Evolutionary conservation across 2,113 vertebrate species (phyloP).

Genomic region (Antidorcas marsupialis): DNA sequence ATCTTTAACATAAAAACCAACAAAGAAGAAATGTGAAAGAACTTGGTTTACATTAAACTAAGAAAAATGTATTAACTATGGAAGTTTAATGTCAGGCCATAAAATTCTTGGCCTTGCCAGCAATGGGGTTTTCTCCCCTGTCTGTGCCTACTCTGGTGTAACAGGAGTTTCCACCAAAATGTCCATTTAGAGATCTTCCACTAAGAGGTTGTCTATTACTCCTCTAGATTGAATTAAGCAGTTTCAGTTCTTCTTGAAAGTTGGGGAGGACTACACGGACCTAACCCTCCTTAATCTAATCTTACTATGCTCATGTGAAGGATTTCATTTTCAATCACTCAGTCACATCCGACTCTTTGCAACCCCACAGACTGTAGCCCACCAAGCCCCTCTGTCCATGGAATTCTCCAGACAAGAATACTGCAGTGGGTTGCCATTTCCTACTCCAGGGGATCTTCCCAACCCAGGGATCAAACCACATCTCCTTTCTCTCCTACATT

Average conservation of each 20-base stretch:
- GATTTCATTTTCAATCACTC: not conserved
- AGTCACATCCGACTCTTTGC: not conserved
- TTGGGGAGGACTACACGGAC: not conserved
- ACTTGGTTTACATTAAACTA: not conserved
- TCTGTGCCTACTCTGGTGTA: not conserved
- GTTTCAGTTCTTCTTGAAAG: not conserved
- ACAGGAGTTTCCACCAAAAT: not conserved
- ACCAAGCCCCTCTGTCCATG: not conserved
- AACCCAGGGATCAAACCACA: not conserved
- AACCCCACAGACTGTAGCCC: not conserved
- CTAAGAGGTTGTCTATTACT: not conserved
- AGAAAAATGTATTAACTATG: not conserved
- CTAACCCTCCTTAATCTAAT: not conserved
- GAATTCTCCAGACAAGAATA: not conserved
- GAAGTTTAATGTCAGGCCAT: not conserved
- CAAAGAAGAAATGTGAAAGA: slow-evolving; percentile 42
- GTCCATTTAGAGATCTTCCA: not conserved
- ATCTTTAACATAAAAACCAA: slow-evolving; percentile 32
- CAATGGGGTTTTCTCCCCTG: not conserved
- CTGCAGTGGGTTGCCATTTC: not conserved
- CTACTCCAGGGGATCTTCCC: not conserved
- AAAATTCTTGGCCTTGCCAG: not conserved
- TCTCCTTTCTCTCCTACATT: not conserved
- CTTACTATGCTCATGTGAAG: not conserved
- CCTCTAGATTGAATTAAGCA: slow-evolving; percentile 3